Conservation (phyloP, 2,113 vertebrate species). For the Cephalophus harveyi region DNA sequence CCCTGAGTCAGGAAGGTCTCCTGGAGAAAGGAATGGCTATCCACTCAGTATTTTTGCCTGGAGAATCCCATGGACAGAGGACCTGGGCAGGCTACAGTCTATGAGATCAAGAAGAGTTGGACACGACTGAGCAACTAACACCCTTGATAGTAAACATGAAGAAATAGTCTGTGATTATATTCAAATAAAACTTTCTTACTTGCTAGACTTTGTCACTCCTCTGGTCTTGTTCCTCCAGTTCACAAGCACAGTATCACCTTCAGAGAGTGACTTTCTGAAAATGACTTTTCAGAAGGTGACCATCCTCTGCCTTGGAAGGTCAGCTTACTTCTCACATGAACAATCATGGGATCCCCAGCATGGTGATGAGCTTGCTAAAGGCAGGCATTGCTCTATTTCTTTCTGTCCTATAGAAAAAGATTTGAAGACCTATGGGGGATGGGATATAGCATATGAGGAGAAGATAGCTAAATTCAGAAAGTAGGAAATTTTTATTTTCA, state of each 20-base stretch:
- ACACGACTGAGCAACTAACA: neutral
- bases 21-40: neutral
- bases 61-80: neutral
- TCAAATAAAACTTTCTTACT: neutral
- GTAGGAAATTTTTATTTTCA: neutral
- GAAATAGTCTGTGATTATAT: neutral
- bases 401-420: neutral
- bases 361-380: neutral
- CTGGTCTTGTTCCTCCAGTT: neutral
- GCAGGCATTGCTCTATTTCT: rapidly evolving
- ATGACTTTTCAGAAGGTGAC: neutral
- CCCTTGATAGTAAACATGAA: neutral
- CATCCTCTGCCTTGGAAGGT: neutral
- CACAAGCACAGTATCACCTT: neutral
- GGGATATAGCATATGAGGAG: neutral
- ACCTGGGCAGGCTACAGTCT: neutral
- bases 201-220: neutral
- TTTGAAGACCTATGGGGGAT: neutral
- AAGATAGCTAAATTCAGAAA: neutral
- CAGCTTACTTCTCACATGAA: neutral
- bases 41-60: neutral
- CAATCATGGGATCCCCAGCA: rapidly evolving
- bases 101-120: neutral
- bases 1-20: neutral
- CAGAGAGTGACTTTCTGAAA: neutral